phyloP scores from a whole-genome alignment of 2,797 vertebrate species.

The Siniperca scherzeri region DNA sequence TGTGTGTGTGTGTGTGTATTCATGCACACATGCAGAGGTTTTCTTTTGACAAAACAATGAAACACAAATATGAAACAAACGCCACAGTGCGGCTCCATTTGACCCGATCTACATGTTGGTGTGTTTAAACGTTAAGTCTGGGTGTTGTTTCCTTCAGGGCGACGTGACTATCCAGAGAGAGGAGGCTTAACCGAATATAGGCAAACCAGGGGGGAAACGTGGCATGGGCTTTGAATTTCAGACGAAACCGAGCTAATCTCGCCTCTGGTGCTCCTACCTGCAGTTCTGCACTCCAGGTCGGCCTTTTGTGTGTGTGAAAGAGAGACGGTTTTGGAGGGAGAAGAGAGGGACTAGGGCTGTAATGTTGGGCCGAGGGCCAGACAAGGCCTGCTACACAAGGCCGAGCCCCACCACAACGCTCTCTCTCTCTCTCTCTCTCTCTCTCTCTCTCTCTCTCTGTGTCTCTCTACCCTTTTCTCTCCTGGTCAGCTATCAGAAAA shows the following conservation, averaged over 20 bases:
- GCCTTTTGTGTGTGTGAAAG: slow-evolving; percentile 56
- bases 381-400: slow-evolving; percentile 78
- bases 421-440: slow-evolving; percentile 35
- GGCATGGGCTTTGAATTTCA: slow-evolving; percentile 56
- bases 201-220: slow-evolving; percentile 39
- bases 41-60: slow-evolving; percentile 34
- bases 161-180: slow-evolving; percentile 51
- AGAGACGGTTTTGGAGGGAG: slow-evolving; percentile 70
- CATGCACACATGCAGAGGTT: slow-evolving; percentile 41
- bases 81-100: neutral
- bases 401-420: slow-evolving; percentile 69
- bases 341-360: slow-evolving; percentile 70
- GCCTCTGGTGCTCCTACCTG: slow-evolving; percentile 48
- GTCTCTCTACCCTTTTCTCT: slow-evolving; percentile 27
- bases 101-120: slow-evolving; percentile 9
- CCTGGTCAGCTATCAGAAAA: slow-evolving; percentile 43
- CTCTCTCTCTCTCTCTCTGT: slow-evolving; percentile 19
- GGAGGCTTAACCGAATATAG: slow-evolving; percentile 54
- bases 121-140: slow-evolving; percentile 40
- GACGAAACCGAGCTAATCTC: slow-evolving; percentile 53
- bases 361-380: slow-evolving; percentile 80
- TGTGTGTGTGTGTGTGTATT: slow-evolving; percentile 13
- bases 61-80: slow-evolving; percentile 29
- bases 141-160: slow-evolving; percentile 52
- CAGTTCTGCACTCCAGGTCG: slow-evolving; percentile 48